Base-by-base conservation (phyloP, 2,797 vertebrate species). In the Typhlichthys subterraneus region DNA sequence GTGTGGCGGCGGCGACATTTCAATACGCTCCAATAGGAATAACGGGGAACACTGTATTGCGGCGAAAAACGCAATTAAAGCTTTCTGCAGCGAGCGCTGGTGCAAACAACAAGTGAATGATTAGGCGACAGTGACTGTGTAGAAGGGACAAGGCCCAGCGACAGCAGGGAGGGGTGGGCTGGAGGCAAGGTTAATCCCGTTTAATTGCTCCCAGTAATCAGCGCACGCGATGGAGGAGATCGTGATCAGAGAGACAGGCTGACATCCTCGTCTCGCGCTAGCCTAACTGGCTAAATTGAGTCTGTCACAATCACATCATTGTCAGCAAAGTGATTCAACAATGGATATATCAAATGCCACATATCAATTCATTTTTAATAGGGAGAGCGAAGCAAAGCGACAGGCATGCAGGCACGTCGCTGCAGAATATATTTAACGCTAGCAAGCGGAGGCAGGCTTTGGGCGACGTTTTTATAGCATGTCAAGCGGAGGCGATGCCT, bases 151-250 rank as follows among this genome's bases (percentile, higher is more conserved):
- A 75, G 85, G 49, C 29, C 9, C 19, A 19, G 52, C 11, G 52
- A 56, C 17, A 42, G 69, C 77, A 82, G 75, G 61, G 59, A 66
- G 52, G 69, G 62, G 45, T 63, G 65, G 72, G 70, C 74, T 67
- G 75, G 72, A 79, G 67, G 72, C 66, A 68, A 78, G 80, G 78
- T 79, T 82, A 81, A 83, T 85, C 66, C 47, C 1, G 78, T 88
- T 87, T 87, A 89, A 89, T 89, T 87, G 85, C 78, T 73, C 67
- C 51, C 64, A 59, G 79, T 78, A 86, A 87, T 87, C 83, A 82
- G 60, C 57, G 74, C 48, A 76, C 61, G 80, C 59, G 74, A 80
- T 75, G 83, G 77, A 72, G 63, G 77, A 67, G 83, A 86, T 84
- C 87, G 88, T 79, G 72, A 86, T 55, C 23, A 70, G 67, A 75